Conservation (phyloP, 2,797 vertebrate genomes). For the Furcifer pardalis region DNA sequence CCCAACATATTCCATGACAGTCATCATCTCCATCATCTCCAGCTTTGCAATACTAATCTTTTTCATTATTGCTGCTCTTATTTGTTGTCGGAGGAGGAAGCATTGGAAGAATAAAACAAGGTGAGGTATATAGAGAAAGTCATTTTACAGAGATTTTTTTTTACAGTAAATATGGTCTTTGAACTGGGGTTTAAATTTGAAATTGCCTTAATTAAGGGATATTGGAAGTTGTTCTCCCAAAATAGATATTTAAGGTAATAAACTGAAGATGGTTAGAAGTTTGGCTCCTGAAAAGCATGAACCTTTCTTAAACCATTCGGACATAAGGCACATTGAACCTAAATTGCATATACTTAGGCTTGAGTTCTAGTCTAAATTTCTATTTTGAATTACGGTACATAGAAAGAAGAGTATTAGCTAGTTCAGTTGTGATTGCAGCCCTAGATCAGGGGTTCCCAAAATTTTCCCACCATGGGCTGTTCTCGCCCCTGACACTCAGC, state of each 20-base stretch:
- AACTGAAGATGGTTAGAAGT: not conserved
- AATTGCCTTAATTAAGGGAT: not conserved
- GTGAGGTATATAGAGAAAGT: constrained; percentile 63
- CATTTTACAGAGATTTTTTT: not conserved
- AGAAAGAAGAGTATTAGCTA: not conserved
- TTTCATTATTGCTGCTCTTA: constrained; percentile 78
- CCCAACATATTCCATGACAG: constrained; percentile 90
- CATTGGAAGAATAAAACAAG: constrained; percentile 88
- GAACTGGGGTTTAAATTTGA: not conserved
- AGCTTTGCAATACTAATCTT: constrained; percentile 81
- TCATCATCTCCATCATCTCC: constrained; percentile 89
- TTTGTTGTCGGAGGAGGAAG: constrained; percentile 85
- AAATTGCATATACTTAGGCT: not conserved
- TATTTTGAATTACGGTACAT: not conserved
- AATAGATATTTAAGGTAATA: not conserved
- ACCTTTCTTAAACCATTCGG: not conserved
- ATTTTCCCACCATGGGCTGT: too few species aligned
- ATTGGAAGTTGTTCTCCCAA: not conserved
- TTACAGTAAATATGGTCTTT: not conserved
- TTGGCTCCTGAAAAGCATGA: not conserved
- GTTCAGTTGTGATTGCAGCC: not conserved
- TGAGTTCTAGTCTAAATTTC: not conserved
- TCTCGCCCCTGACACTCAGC: too few species aligned
- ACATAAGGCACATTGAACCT: not conserved
- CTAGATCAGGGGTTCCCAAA: too few species aligned